Evolutionary conservation across 2,113 vertebrate species (phyloP), one percentile per base, ranked within the genome.

Genomic region (Orcinus orca): DNA sequence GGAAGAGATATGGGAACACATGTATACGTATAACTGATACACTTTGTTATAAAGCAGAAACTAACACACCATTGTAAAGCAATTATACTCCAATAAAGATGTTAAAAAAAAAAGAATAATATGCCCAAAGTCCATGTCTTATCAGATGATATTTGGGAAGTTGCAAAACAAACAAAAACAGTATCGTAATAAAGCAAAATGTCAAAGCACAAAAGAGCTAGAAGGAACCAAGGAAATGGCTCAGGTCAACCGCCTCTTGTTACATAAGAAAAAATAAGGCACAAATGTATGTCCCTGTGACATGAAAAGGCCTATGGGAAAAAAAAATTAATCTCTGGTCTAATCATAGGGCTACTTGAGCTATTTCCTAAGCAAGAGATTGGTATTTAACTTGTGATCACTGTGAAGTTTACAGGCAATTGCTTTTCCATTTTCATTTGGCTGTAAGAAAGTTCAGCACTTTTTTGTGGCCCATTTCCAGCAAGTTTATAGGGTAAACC

Each of bases 361-460:
- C 44, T 92, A 67, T 95, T 90, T 96, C 83, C 74, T 3, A 13
- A 92, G 83, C 83, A 96, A 92, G n/a, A 38, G 92, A 95, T 95
- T 97, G 92, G 87, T 96, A 90, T 92, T 97, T 97, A 97, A 96
- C 63, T 95, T 85, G 87, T 63, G 80, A 92, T 81, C 71, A 58
- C 79, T 92, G 41, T 96, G 70, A 89, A 47, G 60, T 90, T 92
- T 88, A 81, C 47, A 79, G 70, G 44, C 38, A 96, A 97, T 92
- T 80, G 70, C 74, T 82, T 94, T 95, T 88, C 53, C 44, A 29
- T 96, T 96, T 97, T 92, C 50, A 92, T 93, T 91, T 50, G 73
- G 68, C 79, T 92, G 5, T 21, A 80, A 87, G 89, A 93, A 97
- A 95, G 38, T 63, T 84, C 63, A 92, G 74, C 26, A 50, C 74